phyloP scores from a whole-genome alignment of 1,140 invertebrate genomes.

The Panagrolaimus sp. region DNA sequence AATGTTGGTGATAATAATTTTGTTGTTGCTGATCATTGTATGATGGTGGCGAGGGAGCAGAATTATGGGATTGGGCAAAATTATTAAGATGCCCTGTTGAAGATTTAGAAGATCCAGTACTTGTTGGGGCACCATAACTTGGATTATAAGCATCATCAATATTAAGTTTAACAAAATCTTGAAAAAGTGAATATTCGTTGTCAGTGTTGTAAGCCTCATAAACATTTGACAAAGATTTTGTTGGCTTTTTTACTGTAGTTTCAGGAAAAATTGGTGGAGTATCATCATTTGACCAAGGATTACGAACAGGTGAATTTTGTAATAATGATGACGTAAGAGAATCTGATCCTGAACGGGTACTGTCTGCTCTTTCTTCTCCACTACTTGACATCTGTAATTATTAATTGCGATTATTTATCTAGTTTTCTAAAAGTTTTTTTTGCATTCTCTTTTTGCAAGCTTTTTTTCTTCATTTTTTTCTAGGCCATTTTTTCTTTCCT shows the following conservation, averaged over 20 bases:
- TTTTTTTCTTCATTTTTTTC: conserved; percentile 6
- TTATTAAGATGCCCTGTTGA: conserved; percentile 12
- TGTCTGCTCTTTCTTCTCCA: conserved; percentile 8
- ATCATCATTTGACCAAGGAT: not conserved
- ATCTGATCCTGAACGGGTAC: conserved; percentile 1
- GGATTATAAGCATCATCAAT: conserved; percentile 5
- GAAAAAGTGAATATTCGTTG: not conserved
- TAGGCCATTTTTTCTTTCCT: not conserved
- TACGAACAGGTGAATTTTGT: conserved; percentile 11
- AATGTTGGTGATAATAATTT: not conserved
- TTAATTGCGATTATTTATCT: not conserved
- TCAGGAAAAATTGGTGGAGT: not conserved
- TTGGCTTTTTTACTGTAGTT: not conserved
- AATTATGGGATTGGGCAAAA: conserved; percentile 12
- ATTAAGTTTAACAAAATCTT: conserved; percentile 7
- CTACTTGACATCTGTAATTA: conserved; percentile 12
- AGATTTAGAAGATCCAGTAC: not conserved
- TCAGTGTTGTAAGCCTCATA: conserved; percentile 4
- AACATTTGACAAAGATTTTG: conserved; percentile 11
- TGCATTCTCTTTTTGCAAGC: not conserved
- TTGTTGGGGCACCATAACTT: not conserved
- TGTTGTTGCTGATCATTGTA: not conserved
- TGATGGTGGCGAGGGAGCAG: not conserved
- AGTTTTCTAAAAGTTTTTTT: not conserved
- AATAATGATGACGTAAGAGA: conserved; percentile 7